Percentiles rank a stretch among this genome's conserved stretches.
Evolutionary conservation across 2,888 invertebrate genomes (phyloP).

Genomic region (Cinara cedri): DNA sequence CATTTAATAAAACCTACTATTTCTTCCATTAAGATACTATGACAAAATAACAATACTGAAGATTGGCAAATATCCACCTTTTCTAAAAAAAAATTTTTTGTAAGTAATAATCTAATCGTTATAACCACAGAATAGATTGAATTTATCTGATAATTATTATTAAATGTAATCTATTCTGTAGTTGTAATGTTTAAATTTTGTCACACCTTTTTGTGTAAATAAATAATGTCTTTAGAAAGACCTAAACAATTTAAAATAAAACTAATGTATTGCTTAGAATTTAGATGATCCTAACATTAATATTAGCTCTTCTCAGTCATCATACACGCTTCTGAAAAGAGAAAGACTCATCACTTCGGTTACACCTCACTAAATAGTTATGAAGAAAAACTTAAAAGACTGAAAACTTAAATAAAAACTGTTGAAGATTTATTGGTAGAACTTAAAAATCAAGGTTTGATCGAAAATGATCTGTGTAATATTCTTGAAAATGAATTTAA

Average conservation of each 20-base stretch:
- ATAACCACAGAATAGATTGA: no score
- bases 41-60: no score
- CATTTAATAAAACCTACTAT: no score
- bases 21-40: no score
- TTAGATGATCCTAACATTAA: neutral
- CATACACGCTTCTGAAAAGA: conserved; percentile 3
- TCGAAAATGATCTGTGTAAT: neutral
- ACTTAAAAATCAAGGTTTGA: neutral
- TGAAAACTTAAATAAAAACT: conserved; percentile 7
- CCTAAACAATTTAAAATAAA: neutral
- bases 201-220: no score
- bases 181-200: no score
- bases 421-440: conserved; percentile 5
- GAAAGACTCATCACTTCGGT: neutral
- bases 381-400: neutral
- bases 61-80: no score
- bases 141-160: no score
- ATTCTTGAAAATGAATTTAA: conserved; percentile 12
- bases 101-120: no score
- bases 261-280: neutral
- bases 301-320: conserved; percentile 6
- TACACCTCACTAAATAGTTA: neutral
- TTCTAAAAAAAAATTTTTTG: no score
- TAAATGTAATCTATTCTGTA: no score
- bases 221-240: no score